Conservation (phyloP, 2,888 invertebrate species). For the Lysandra bellargus region DNA sequence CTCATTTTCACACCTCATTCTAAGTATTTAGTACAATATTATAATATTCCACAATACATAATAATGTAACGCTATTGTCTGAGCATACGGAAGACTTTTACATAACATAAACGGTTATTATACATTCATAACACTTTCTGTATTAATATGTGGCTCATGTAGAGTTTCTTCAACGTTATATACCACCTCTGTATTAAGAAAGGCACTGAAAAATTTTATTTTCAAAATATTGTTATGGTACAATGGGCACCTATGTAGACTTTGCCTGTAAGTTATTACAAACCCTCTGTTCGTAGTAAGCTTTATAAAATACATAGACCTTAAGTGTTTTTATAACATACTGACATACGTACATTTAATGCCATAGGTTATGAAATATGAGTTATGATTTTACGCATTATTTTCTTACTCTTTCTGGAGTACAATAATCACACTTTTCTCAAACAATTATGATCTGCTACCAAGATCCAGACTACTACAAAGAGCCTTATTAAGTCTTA, state of each 20-base stretch:
- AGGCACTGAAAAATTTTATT: neutral
- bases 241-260: no score
- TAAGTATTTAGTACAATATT: neutral
- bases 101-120: neutral
- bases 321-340: neutral
- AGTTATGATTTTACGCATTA: neutral
- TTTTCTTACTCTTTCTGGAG: neutral
- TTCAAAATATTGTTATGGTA: no score
- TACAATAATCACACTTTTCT: neutral
- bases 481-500: neutral
- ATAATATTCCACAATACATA: neutral
- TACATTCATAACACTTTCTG: conserved; percentile 12
- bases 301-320: neutral
- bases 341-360: neutral
- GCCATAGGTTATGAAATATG: neutral
- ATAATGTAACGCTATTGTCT: neutral
- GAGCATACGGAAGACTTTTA: conserved; percentile 2
- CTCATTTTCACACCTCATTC: neutral
- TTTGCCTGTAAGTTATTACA: no score
- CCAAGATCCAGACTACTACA: neutral
- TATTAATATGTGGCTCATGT: neutral
- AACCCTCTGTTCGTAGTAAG: no score
- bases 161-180: neutral
- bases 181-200: neutral
- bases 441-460: neutral